Conservation (phyloP, 1,140 invertebrate species). For the Trichonephila clavipes region DNA sequence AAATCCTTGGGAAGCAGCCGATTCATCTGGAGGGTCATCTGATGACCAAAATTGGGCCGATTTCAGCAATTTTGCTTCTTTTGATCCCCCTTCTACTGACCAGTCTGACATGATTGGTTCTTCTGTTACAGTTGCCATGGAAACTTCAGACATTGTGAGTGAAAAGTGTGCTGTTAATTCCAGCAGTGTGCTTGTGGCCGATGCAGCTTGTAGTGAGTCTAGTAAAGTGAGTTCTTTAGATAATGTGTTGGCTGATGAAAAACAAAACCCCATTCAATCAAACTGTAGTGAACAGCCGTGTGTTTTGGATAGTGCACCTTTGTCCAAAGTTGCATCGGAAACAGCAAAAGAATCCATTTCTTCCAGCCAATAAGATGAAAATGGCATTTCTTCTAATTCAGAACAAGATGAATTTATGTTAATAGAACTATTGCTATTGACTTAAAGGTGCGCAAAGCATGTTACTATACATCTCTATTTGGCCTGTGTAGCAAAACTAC, state of each 20-base stretch:
- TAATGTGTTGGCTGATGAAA: not conserved
- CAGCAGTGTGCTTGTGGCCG: not conserved
- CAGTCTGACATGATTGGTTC: constrained; percentile 26
- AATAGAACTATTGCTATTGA: constrained; percentile 6
- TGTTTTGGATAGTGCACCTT: not conserved
- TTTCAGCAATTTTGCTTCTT: constrained; percentile 78
- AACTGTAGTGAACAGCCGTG: not conserved
- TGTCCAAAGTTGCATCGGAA: not conserved
- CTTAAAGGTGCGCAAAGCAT: not conserved
- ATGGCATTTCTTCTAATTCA: not conserved
- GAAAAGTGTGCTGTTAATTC: constrained; percentile 4
- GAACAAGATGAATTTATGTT: not conserved
- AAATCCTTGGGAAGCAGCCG: constrained; percentile 79
- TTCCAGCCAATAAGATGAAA: not conserved
- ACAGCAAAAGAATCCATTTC: not conserved
- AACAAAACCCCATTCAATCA: not conserved
- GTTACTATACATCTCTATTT: not conserved
- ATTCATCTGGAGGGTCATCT: constrained; percentile 59
- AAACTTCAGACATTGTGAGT: constrained; percentile 52
- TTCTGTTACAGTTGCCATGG: constrained; percentile 55
- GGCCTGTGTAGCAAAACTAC: not conserved
- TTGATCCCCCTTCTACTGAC: constrained; percentile 43
- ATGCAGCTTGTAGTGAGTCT: not conserved
- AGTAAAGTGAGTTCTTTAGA: not conserved
- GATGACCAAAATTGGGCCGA: constrained; percentile 78